A percentile compares a stretch with the other conserved stretches of the same genome.
Conservation (phyloP, 2,797 vertebrate species). For the Ficedula albicollis region DNA sequence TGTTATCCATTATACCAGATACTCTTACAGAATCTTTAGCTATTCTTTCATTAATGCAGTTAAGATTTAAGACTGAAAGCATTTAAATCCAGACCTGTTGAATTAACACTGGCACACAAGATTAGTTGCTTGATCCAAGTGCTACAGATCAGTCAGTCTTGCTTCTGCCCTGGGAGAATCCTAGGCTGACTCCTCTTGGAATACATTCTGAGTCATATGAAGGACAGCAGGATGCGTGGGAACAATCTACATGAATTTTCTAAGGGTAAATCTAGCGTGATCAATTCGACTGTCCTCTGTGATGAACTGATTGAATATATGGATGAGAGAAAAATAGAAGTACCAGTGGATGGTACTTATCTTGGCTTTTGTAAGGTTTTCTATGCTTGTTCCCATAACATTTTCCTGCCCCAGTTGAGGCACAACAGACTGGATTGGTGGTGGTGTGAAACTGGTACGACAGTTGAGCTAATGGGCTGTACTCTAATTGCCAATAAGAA, state of each 20-base stretch:
- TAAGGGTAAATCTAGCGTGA: background rate
- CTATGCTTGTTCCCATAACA: background rate
- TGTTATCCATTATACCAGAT: background rate
- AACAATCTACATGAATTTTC: background rate
- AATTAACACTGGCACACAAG: background rate
- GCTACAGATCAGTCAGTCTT: background rate
- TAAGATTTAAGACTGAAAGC: background rate
- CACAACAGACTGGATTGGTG: background rate
- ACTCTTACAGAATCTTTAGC: background rate
- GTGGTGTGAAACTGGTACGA: background rate
- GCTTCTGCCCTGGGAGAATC: background rate
- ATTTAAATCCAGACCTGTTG: background rate
- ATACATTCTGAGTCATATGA: background rate
- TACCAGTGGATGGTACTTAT: background rate
- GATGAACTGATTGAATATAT: background rate
- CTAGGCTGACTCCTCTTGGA: background rate
- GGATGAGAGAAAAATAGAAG: background rate
- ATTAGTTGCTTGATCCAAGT: background rate
- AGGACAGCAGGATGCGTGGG: background rate
- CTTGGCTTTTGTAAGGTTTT: background rate
- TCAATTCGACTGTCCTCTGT: background rate
- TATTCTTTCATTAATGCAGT: background rate
- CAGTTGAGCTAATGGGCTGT: background rate
- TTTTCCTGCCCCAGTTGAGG: background rate
- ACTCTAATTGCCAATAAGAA: background rate